Evolutionary conservation across 2,888 invertebrate species (phyloP).

Genomic region (Hirtodrosophila duncani): DNA sequence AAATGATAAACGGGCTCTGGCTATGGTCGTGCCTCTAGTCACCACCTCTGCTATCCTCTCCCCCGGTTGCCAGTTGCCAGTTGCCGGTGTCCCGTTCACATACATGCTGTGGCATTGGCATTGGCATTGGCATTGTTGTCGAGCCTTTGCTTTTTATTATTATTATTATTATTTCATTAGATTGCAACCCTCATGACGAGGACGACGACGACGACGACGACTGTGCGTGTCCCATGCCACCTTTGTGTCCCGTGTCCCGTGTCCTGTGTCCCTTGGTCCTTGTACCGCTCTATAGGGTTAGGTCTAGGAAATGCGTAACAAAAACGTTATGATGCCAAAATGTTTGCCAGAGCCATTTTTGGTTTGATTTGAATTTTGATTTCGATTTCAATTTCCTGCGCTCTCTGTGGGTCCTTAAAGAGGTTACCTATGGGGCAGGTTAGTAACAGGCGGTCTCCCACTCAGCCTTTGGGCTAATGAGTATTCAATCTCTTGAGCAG

Average conservation of each 20-base stretch:
- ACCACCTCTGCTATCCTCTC: background rate
- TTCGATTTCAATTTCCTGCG: constrained; percentile 5
- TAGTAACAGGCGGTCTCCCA: too few species aligned
- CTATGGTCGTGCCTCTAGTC: background rate
- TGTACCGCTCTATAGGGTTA: background rate
- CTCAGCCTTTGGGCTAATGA: too few species aligned
- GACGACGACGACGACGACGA: constrained; percentile 13
- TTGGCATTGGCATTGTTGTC: constrained; percentile 26
- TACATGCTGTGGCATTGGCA: too few species aligned
- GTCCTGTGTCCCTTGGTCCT: constrained; percentile 3
- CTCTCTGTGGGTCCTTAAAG: background rate
- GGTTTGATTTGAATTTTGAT: background rate
- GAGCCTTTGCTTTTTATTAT: constrained; percentile 30
- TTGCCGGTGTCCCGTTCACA: too few species aligned
- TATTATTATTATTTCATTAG: constrained; percentile 69
- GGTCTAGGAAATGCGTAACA: constrained; percentile 36
- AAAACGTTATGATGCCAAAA: too few species aligned
- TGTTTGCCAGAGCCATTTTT: constrained; percentile 41
- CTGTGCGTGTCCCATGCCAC: constrained; percentile 26
- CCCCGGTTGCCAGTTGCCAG: too few species aligned
- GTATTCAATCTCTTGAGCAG: too few species aligned
- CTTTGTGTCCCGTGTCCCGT: constrained; percentile 11
- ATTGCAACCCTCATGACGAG: constrained; percentile 55
- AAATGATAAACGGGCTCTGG: constrained; percentile 43
- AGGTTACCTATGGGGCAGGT: constrained; percentile 9